Evolutionary conservation across 1,140 invertebrate species (phyloP), one percentile per base, ranked within the genome.

Genomic region (Micrasema minimum): DNA sequence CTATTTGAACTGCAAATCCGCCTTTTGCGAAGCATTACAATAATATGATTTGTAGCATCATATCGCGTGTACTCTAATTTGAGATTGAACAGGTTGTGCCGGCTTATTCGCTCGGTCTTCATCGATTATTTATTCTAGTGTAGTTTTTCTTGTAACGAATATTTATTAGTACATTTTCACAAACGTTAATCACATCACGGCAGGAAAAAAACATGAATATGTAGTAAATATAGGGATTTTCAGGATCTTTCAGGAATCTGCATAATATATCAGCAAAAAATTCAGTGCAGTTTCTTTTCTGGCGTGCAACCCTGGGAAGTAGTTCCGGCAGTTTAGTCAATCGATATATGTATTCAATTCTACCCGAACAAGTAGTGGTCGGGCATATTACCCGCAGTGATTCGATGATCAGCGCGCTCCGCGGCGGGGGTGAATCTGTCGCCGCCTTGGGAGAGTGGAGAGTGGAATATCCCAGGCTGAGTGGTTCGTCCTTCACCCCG

Each of bases 401-500:
- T 46, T 69, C 35, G 35, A 37, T 61, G 55, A 41, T 26, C 26
- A 12, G 35, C 37, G 22, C 65, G 66, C 66, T 31, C 66, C 26
- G 48, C 14, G 9, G 9, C 50, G 31, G 3, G 48, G 50, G 38
- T 45, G 20, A 50, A 43, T 53, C 50, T 55, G 46, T 57, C 50
- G 45, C 55, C 66, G 53, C 66, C 51, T 48, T 48, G 18, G 46
- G 46, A 5, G 18, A 38, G 59, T 41, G 37, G 18, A 38, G 59
- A 53, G 37, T 61, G 37, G 37, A 53, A 20, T 43, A 53, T 64
- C 59, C 59, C 69, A 64, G 64, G 64, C 59, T 64, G 69, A 51
- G 48, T 53, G 69, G 46, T 61, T 55, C 59, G 69, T 38, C 62
- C 46, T 43, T 41, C 50, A 38, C 41, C 5, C 50, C 6, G 9